Conservation (phyloP, 2,888 invertebrate genomes). For the Sialis lutaria region DNA sequence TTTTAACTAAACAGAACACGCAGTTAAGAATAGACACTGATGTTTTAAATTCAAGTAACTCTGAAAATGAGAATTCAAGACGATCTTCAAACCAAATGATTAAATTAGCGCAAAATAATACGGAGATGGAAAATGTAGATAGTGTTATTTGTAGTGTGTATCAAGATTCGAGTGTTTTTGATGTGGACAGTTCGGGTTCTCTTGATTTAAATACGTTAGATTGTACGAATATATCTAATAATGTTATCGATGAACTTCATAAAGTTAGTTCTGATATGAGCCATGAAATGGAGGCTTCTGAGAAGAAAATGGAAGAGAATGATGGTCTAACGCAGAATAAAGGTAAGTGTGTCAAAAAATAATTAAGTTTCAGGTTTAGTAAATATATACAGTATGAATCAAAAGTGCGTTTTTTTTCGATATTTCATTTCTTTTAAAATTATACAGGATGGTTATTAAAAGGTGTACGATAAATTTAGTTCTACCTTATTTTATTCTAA, state of each 20-base stretch:
- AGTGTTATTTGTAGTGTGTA: background rate
- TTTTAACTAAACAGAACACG: background rate
- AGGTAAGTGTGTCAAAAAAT: too few relatives aligned
- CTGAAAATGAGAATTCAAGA: too few relatives aligned
- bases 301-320: conserved; percentile 14
- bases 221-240: conserved; percentile 3
- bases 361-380: too few relatives aligned
- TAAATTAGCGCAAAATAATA: too few relatives aligned
- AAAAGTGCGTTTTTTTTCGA: too few relatives aligned
- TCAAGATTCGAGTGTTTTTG: conserved; percentile 9
- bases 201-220: conserved; percentile 7
- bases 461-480: too few relatives aligned
- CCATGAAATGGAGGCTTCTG: background rate
- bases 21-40: background rate
- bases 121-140: too few relatives aligned
- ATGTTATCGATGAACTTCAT: conserved; percentile 10
- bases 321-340: background rate
- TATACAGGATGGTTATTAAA: too few relatives aligned
- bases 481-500: too few relatives aligned
- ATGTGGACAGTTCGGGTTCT: conserved; percentile 15
- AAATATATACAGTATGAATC: too few relatives aligned
- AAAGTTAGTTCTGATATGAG: conserved; percentile 12
- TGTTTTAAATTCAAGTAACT: background rate
- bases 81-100: too few relatives aligned
- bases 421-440: too few relatives aligned